Conservation (phyloP, 2,797 vertebrate species). For the Sebastes minor region DNA sequence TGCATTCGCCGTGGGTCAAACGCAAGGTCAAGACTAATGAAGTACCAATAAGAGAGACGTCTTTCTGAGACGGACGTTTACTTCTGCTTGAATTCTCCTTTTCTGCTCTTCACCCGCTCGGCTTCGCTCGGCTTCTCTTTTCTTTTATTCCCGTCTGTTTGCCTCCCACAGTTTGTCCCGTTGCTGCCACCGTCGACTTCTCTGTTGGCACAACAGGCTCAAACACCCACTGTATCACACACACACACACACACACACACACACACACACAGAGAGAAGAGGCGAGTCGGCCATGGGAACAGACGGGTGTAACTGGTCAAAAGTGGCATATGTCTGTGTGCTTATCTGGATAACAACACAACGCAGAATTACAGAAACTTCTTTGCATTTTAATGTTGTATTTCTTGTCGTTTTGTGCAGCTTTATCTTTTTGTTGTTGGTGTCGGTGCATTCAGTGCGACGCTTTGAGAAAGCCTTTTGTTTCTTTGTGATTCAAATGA, state of each 20-base stretch:
- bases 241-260: background rate
- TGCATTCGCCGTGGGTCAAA: slow-evolving; percentile 62
- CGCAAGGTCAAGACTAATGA: slow-evolving; percentile 69
- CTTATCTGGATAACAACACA: slow-evolving; percentile 25
- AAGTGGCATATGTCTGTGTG: slow-evolving; percentile 20
- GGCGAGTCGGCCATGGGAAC: slow-evolving; percentile 48
- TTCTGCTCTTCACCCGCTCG: slow-evolving; percentile 30
- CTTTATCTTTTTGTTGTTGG: slow-evolving; percentile 5
- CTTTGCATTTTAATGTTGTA: slow-evolving; percentile 45
- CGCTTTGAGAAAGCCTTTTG: slow-evolving; percentile 40
- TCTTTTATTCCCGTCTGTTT: slow-evolving; percentile 35
- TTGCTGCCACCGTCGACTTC: slow-evolving; percentile 31
- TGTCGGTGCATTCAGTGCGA: slow-evolving; percentile 3
- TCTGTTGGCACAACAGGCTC: slow-evolving; percentile 67
- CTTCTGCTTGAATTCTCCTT: slow-evolving; percentile 70
- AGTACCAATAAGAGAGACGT: slow-evolving; percentile 52
- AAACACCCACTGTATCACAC: slow-evolving; percentile 19
- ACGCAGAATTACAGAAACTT: background rate
- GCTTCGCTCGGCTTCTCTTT: slow-evolving; percentile 5
- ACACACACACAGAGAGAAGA: background rate
- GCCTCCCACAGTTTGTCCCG: slow-evolving; percentile 41
- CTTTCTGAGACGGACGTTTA: slow-evolving; percentile 55
- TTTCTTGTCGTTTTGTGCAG: background rate
- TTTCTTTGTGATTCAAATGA: slow-evolving; percentile 75
- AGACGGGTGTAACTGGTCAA: slow-evolving; percentile 34